phyloP scores from a whole-genome alignment of 1,140 invertebrate genomes.

The Drosophila chauvacae region DNA sequence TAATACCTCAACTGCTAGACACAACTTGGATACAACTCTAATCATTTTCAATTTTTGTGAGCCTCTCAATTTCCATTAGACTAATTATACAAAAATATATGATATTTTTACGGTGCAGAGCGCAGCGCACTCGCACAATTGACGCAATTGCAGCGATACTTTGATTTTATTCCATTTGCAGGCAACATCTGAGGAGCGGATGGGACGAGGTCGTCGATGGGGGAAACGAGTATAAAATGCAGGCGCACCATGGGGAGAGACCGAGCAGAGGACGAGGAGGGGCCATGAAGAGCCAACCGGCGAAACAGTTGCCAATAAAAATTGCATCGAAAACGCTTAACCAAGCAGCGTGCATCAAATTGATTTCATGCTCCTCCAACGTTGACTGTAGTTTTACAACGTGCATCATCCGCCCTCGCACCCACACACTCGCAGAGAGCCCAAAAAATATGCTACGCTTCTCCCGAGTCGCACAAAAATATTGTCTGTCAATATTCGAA shows the following conservation, averaged over 20 bases:
- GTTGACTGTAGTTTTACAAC: constrained; percentile 62
- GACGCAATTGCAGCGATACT: constrained; percentile 79
- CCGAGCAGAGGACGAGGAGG: neutral
- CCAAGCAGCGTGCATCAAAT: constrained; percentile 80
- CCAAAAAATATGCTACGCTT: constrained; percentile 70
- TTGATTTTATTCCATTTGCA: constrained; percentile 82
- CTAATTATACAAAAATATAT: constrained; percentile 1
- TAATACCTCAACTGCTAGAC: neutral
- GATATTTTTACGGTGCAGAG: constrained; percentile 17
- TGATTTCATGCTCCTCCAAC: constrained; percentile 66
- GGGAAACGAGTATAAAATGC: constrained; percentile 50
- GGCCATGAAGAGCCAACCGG: constrained; percentile 39
- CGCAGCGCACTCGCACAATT: constrained; percentile 61
- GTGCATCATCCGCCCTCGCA: constrained; percentile 41
- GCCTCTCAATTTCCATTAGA: neutral
- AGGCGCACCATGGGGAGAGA: constrained; percentile 31
- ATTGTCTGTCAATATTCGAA: constrained; percentile 71
- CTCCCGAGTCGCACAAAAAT: constrained; percentile 68
- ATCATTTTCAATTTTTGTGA: neutral
- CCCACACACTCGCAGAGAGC: constrained; percentile 15
- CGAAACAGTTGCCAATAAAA: constrained; percentile 81
- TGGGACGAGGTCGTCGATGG: constrained; percentile 5
- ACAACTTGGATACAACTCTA: neutral
- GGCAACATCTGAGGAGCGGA: constrained; percentile 42
- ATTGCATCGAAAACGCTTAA: constrained; percentile 82